Conservation (phyloP, 2,113 vertebrate genomes). For the Epinephelus fuscoguttatus region DNA sequence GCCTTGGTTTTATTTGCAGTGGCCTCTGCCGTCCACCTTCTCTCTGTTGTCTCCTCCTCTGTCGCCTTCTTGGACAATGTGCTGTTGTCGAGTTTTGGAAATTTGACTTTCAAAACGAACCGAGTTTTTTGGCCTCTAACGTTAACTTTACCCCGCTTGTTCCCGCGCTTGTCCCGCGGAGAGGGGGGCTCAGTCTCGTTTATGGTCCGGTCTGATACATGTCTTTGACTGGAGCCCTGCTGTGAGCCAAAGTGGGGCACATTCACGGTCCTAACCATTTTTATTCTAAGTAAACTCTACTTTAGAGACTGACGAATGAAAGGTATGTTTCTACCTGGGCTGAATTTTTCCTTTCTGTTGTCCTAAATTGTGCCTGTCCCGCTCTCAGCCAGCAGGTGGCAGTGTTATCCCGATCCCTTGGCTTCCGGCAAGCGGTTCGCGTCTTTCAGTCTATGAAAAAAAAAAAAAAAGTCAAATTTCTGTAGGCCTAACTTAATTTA, state of each 20-base stretch:
- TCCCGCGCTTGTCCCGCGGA: background rate
- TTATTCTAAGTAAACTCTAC: background rate
- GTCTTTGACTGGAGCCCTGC: conserved; percentile 21
- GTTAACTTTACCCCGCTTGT: background rate
- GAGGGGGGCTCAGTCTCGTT: background rate
- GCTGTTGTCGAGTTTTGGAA: background rate
- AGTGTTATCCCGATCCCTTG: background rate
- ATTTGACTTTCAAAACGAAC: conserved; percentile 44
- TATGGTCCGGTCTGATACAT: background rate
- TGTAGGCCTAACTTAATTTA: too few species aligned
- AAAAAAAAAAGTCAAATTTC: too few species aligned
- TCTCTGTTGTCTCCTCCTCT: background rate
- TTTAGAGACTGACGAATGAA: too few species aligned
- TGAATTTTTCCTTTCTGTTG: too few species aligned
- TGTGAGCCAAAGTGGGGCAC: conserved; percentile 40
- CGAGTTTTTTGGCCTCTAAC: background rate
- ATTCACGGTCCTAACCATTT: conserved; percentile 21
- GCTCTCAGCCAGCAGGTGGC: conserved; percentile 36
- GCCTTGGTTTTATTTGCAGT: background rate
- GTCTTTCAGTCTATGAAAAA: background rate
- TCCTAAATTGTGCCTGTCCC: background rate
- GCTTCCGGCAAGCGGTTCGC: background rate
- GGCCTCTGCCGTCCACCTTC: background rate
- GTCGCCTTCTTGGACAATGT: background rate
- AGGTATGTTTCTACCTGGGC: background rate